Conservation (phyloP, 1,140 invertebrate species). For the Bactericera cockerelli region DNA sequence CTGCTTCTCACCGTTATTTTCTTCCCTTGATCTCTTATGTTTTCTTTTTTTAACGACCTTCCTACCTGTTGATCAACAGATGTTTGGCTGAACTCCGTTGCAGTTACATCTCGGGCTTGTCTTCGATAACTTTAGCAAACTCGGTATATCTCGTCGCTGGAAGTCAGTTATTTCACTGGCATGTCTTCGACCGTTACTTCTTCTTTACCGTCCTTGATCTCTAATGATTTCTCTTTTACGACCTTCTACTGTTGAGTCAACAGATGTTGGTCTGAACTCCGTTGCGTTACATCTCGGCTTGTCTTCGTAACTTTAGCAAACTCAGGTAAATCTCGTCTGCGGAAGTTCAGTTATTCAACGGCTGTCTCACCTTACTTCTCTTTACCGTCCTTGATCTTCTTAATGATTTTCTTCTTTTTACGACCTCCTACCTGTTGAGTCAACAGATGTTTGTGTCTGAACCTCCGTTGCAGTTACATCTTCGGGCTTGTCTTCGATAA, state of each 20-base stretch:
- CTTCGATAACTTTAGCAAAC: not conserved
- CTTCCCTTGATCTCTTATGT: too few species aligned
- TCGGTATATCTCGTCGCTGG: conserved; percentile 26
- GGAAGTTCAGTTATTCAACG: too few species aligned
- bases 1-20: too few species aligned
- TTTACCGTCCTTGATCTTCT: too few species aligned
- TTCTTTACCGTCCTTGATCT: conserved; percentile 21
- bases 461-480: not conserved
- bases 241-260: too few species aligned
- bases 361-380: too few species aligned
- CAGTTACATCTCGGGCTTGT: conserved; percentile 14
- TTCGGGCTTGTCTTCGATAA: not conserved
- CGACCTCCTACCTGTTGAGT: too few species aligned
- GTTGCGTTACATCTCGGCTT: too few species aligned
- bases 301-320: too few species aligned
- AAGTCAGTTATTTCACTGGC: conserved; percentile 21
- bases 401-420: too few species aligned
- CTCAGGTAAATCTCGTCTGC: too few species aligned
- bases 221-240: conserved; percentile 14
- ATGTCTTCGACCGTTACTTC: conserved; percentile 25
- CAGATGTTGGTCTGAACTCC: too few species aligned
- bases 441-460: conserved; percentile 7
- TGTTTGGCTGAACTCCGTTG: conserved; percentile 19
- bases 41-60: conserved; percentile 21
- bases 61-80: conserved; percentile 13